Conservation (phyloP, 2,888 invertebrate genomes). For the Sphinx pinastri region DNA sequence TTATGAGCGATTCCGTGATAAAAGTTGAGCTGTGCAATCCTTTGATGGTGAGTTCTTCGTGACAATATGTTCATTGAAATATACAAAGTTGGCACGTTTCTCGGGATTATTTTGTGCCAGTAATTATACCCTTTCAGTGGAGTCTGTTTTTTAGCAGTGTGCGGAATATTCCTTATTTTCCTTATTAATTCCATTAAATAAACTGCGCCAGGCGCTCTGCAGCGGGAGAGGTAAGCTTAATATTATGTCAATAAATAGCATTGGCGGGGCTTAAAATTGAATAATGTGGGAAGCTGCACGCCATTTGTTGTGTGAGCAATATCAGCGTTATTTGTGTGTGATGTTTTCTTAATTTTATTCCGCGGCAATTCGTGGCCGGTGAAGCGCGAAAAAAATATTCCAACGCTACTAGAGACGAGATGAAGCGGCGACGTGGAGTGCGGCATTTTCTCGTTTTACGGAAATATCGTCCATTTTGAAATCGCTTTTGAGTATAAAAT, state of each 20-base stretch:
- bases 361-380: slow-evolving; percentile 50
- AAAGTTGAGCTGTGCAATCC: slow-evolving; percentile 34
- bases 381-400: slow-evolving; percentile 65
- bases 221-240: slow-evolving; percentile 18
- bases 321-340: slow-evolving; percentile 59
- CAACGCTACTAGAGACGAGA: slow-evolving; percentile 52
- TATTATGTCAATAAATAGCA: slow-evolving; percentile 40
- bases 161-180: slow-evolving; percentile 36
- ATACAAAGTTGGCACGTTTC: slow-evolving; percentile 28
- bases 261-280: slow-evolving; percentile 32
- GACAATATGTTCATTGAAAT: slow-evolving; percentile 30
- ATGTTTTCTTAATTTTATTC: slow-evolving; percentile 58
- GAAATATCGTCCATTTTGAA: slow-evolving; percentile 76
- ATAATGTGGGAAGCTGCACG: slow-evolving; percentile 44
- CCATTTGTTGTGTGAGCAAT: slow-evolving; percentile 40
- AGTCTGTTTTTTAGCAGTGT: slow-evolving; percentile 27
- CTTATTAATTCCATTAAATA: slow-evolving; percentile 36
- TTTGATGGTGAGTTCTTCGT: slow-evolving; percentile 39
- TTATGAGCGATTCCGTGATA: slow-evolving; percentile 30
- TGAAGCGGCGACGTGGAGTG: slow-evolving; percentile 57
- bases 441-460: slow-evolving; percentile 62
- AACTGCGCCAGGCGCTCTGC: slow-evolving; percentile 3
- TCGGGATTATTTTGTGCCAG: slow-evolving; percentile 33
- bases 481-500: slow-evolving; percentile 80
- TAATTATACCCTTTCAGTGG: slow-evolving; percentile 38